Percentiles rank a stretch among this genome's conserved stretches.
phyloP scores from a whole-genome alignment of 2,888 invertebrate genomes.

The Oxytorus armatus region DNA sequence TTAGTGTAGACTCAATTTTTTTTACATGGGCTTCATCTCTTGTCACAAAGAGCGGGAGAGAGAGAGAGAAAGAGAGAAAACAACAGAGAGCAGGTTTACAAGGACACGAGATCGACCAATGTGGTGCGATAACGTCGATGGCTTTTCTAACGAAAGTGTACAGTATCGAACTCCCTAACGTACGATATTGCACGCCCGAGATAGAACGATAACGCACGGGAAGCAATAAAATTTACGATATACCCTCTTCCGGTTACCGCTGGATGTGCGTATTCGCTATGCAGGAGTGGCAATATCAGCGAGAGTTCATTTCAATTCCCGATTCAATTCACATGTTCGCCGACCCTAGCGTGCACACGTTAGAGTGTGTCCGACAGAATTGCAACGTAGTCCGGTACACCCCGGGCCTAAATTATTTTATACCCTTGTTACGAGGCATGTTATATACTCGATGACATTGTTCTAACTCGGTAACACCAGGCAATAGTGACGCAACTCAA shows the following conservation, averaged over 20 bases:
- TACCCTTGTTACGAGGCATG: constrained; percentile 38
- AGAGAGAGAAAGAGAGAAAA: constrained; percentile 42
- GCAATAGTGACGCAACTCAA: constrained; percentile 27
- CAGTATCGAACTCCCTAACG: constrained; percentile 54
- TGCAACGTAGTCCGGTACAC: constrained; percentile 12
- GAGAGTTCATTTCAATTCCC: constrained; percentile 60
- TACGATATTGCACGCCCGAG: constrained; percentile 31
- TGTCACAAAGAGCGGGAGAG: constrained; percentile 43
- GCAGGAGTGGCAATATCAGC: constrained; percentile 42
- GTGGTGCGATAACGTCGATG: constrained; percentile 49
- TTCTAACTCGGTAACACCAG: constrained; percentile 24
- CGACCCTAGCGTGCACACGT: neutral
- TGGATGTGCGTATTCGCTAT: constrained; percentile 41
- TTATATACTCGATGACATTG: constrained; percentile 40
- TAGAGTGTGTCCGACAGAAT: constrained; percentile 23
- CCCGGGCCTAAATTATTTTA: constrained; percentile 41
- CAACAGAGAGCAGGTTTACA: constrained; percentile 52
- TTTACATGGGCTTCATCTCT: too few species aligned
- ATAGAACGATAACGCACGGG: constrained; percentile 45
- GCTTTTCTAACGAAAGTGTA: constrained; percentile 34
- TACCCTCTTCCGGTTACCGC: constrained; percentile 33
- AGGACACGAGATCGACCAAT: constrained; percentile 48
- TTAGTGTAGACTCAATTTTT: too few species aligned
- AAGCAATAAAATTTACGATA: constrained; percentile 61
- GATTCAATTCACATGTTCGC: constrained; percentile 40